Conservation (phyloP, 2,113 vertebrate genomes). For the Salvelinus fontinalis region DNA sequence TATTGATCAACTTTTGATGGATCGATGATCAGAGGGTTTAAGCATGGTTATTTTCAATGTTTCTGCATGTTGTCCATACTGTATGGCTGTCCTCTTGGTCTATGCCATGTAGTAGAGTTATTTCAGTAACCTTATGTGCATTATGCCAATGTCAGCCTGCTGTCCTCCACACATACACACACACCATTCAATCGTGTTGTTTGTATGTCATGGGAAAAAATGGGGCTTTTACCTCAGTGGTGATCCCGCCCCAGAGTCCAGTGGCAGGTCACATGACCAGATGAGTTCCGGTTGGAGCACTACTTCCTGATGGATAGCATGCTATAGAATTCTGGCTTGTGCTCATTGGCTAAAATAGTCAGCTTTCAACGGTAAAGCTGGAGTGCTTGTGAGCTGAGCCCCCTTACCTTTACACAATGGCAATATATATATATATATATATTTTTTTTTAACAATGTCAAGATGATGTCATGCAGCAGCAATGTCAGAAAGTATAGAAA, state of each 20-base stretch:
- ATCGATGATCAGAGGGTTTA: no score
- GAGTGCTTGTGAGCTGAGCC: no score
- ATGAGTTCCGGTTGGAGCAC: background rate
- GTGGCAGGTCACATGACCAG: slow-evolving; percentile 1
- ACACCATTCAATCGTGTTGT: background rate
- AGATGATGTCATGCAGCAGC: background rate
- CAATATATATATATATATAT: no score
- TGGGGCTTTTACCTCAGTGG: background rate
- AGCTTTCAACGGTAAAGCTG: no score
- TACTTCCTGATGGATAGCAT: background rate
- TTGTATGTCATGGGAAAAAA: background rate
- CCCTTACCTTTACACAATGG: no score
- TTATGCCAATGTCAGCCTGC: background rate
- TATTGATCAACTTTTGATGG: no score
- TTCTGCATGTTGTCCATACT: background rate
- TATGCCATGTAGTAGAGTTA: background rate
- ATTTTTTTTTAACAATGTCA: background rate
- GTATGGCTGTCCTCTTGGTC: background rate
- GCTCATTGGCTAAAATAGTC: no score
- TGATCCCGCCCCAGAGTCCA: background rate
- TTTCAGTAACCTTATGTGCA: background rate
- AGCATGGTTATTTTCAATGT: no score
- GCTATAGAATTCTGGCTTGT: background rate
- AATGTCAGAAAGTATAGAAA: background rate
- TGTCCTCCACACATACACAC: background rate